Evolutionary conservation across 1,140 invertebrate genomes (phyloP).

Genomic region (Glossosoma conforme): DNA sequence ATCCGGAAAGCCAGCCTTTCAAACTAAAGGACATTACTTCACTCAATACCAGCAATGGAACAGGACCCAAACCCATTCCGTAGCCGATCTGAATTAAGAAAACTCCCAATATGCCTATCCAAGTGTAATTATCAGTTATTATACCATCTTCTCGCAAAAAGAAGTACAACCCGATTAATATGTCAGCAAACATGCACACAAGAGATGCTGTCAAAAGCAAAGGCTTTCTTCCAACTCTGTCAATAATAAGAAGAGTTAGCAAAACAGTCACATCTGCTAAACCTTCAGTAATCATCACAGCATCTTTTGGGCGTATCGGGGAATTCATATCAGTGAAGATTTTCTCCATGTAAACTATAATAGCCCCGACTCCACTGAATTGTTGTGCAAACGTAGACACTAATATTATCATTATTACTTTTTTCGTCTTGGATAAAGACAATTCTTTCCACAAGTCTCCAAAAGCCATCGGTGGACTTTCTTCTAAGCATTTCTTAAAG

Average conservation of each 20-base stretch:
- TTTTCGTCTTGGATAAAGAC: conserved; percentile 21
- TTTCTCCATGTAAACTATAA: conserved; percentile 27
- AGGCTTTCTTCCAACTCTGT: conserved; percentile 26
- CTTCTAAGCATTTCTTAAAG: conserved; percentile 25
- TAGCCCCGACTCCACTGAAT: conserved; percentile 25
- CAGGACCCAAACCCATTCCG: conserved; percentile 21
- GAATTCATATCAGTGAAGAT: conserved; percentile 25
- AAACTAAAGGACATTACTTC: conserved; percentile 28
- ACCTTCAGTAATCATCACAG: conserved; percentile 25
- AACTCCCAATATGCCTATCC: conserved; percentile 23
- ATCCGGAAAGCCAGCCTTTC: conserved; percentile 28
- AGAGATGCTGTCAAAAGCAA: conserved; percentile 14
- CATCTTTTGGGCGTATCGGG: conserved; percentile 18
- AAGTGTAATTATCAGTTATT: conserved; percentile 14
- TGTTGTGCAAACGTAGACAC: conserved; percentile 26
- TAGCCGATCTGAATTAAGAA: conserved; percentile 27
- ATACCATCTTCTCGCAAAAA: conserved; percentile 8
- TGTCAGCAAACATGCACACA: conserved; percentile 17
- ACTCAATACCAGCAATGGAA: conserved; percentile 26
- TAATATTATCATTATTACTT: conserved; percentile 23
- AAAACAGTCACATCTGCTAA: conserved; percentile 20
- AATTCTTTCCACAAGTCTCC: conserved; percentile 23
- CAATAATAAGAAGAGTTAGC: conserved; percentile 22
- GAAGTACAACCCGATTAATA: conserved; percentile 26
- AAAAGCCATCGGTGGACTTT: conserved; percentile 20